Evolutionary conservation across 2,888 invertebrate species (phyloP).

Genomic region (Pediacus dermestoides): DNA sequence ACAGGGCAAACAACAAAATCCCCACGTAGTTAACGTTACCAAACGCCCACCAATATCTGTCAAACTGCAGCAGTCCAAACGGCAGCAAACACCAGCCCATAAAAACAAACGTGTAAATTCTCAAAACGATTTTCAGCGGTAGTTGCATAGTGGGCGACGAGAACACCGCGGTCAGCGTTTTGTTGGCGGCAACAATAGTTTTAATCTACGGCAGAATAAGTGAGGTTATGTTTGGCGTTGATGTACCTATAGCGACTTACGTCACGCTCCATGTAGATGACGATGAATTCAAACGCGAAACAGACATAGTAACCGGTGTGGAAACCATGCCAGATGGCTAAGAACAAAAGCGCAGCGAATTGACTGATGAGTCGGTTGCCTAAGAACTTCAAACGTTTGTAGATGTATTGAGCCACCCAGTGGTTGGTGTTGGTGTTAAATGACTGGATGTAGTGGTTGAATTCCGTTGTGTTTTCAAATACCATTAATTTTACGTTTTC

Average conservation of each 20-base stretch:
- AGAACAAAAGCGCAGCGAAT: constrained; percentile 73
- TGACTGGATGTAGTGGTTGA: constrained; percentile 82
- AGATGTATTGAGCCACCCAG: constrained; percentile 92
- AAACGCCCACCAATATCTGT: constrained; percentile 66
- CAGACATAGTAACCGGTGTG: constrained; percentile 91
- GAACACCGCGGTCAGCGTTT: constrained; percentile 51
- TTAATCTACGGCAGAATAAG: constrained; percentile 52
- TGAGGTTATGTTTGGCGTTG: not conserved
- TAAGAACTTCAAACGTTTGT: constrained; percentile 88
- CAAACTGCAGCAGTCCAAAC: constrained; percentile 67
- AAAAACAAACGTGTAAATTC: constrained; percentile 72
- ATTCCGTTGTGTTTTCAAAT: constrained; percentile 80
- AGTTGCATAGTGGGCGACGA: constrained; percentile 46
- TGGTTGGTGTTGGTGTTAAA: constrained; percentile 96
- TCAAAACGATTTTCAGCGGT: constrained; percentile 58
- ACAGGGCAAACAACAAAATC: constrained; percentile 63
- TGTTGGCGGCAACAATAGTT: constrained; percentile 54
- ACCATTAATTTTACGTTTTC: constrained; percentile 80
- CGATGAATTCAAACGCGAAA: constrained; percentile 87
- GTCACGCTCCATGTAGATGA: constrained; percentile 82
- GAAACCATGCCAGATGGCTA: constrained; percentile 95
- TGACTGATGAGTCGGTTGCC: constrained; percentile 81
- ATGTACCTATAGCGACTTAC: constrained; percentile 51
- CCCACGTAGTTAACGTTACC: constrained; percentile 66
- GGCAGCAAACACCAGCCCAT: constrained; percentile 81